Evolutionary conservation across 2,888 invertebrate species (phyloP), one percentile per base, ranked within the genome.

Genomic region (Chrysodeixis includens): DNA sequence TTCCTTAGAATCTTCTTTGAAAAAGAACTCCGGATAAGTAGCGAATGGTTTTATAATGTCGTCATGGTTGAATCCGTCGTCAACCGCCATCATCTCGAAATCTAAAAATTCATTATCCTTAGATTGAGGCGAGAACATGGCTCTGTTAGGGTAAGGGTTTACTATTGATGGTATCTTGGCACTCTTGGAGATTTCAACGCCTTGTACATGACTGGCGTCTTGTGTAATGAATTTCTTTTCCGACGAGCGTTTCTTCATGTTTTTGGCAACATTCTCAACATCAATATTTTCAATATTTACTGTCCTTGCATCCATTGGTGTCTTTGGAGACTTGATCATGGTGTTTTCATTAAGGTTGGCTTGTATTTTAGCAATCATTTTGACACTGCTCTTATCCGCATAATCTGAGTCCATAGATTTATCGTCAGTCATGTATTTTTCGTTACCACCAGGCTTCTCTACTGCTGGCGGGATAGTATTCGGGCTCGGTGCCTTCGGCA

Each of bases 1-100:
- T 88, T 98, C 98, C 85, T 97, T 97, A 2, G 97, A 96, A 86
- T 97, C 97, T 85, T 97, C 97, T 84, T 97, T 97, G 84, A 97
- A 97, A 73, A 97, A 92, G 83, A 96, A 95, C 74, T 97, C 96
- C 53, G 96, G 96, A 74, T 96, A 96, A 66, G 97, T 96, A 7
- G 96, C 95, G 86, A 97, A 97, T 0, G 97, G 96, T 83, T 96
- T 96, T 84, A 96, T 95, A 49, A 96, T 93, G 80, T 97, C 97
- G 66, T 96, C 96, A 46, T 96, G 95, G 79, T 96, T 96, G 81
- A 97, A 97, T 51, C 96, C 96, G 72, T 97, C 96, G 78, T 97
- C 96, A 53, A 96, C 95, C 1, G 96, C 95, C 66, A 96, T 86
- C 83, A 96, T 95, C 71, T 96, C 97, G 78, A 96, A 96, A 69